phyloP scores from a whole-genome alignment of 2,888 invertebrate genomes.

The Hesperia comma region DNA sequence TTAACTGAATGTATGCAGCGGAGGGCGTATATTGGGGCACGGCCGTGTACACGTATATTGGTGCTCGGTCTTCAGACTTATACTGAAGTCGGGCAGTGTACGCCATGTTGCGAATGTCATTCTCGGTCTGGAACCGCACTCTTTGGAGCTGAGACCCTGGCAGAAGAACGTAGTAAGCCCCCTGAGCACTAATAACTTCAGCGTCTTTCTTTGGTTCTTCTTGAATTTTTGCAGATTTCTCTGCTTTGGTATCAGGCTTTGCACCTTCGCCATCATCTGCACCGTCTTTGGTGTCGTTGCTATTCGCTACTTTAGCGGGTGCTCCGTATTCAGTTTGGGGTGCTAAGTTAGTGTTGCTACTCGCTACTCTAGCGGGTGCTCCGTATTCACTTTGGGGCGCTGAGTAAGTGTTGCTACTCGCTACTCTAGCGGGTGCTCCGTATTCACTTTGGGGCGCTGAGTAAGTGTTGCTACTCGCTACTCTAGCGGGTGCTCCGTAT shows the following conservation, averaged over 20 bases:
- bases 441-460: no score
- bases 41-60: conserved; percentile 84
- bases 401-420: no score
- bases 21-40: conserved; percentile 62
- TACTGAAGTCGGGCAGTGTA: conserved; percentile 86
- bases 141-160: conserved; percentile 86
- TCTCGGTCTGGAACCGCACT: conserved; percentile 84
- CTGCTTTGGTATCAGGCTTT: conserved; percentile 48
- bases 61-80: conserved; percentile 85
- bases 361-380: no score
- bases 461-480: no score
- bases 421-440: no score
- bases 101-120: conserved; percentile 83
- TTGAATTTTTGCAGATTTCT: conserved; percentile 56
- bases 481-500: no score
- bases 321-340: conserved; percentile 66
- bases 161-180: conserved; percentile 86
- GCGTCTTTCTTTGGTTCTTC: conserved; percentile 59
- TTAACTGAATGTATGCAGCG: conserved; percentile 65
- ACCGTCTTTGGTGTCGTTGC: conserved; percentile 35
- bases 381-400: no score
- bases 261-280: conserved; percentile 41
- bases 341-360: conserved; percentile 63
- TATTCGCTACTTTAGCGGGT: conserved; percentile 45
- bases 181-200: conserved; percentile 71